A percentile compares a stretch with the other conserved stretches of the same genome.
Evolutionary conservation across 2,888 invertebrate species (phyloP).

Genomic region (Lasioglossum morio): DNA sequence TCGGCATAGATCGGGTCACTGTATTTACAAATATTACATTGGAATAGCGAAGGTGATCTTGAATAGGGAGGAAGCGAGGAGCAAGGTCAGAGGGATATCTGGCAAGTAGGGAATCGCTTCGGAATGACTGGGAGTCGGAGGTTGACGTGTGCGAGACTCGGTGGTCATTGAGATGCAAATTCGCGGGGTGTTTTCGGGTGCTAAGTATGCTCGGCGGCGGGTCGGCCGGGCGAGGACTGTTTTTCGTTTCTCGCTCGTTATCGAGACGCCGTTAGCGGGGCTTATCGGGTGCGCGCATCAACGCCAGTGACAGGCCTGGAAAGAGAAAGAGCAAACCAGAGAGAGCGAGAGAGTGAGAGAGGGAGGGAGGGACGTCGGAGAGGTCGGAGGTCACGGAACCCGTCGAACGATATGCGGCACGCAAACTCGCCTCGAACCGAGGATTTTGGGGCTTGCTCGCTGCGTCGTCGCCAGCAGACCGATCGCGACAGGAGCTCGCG

Average conservation of each 20-base stretch:
- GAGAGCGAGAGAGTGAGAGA: neutral
- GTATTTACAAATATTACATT: too few relatives aligned
- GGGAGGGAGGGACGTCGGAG: neutral
- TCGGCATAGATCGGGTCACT: too few relatives aligned
- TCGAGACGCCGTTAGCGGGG: constrained; percentile 52
- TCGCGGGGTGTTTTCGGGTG: neutral
- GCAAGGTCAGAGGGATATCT: neutral
- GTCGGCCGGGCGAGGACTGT: constrained; percentile 41
- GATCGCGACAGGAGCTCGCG: constrained; percentile 33
- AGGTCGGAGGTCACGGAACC: constrained; percentile 64
- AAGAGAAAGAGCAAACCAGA: constrained; percentile 8
- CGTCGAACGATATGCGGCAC: constrained; percentile 61
- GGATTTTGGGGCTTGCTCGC: constrained; percentile 47
- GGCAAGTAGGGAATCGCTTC: neutral
- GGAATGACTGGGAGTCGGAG: neutral
- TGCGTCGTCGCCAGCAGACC: constrained; percentile 32
- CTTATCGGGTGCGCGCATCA: constrained; percentile 61
- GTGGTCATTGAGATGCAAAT: constrained; percentile 22
- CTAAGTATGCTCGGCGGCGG: constrained; percentile 35
- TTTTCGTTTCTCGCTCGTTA: constrained; percentile 51
- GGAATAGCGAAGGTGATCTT: neutral
- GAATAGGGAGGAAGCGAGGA: neutral
- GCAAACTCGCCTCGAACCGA: constrained; percentile 54
- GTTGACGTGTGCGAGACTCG: neutral
- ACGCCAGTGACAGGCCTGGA: constrained; percentile 33